Evolutionary conservation across 1,140 invertebrate genomes (phyloP).

Genomic region (Tetranychus urticae): DNA sequence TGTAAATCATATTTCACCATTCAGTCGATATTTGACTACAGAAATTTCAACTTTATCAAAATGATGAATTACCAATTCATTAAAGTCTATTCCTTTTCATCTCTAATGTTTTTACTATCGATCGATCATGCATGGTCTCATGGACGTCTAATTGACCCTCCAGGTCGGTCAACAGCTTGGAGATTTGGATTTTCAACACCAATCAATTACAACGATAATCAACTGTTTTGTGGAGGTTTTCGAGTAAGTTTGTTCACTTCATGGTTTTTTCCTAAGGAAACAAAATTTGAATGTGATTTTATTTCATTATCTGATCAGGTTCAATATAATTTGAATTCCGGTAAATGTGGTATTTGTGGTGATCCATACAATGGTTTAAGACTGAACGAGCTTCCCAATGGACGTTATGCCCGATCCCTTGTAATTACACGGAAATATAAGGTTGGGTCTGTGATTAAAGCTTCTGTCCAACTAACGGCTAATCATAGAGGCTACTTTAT

Average conservation of each 20-base stretch:
- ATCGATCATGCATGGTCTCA: slow-evolving; percentile 21
- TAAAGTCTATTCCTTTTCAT: too few species aligned
- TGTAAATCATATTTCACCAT: too few species aligned
- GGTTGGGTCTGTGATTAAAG: slow-evolving; percentile 20
- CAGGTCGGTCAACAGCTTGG: slow-evolving; percentile 57
- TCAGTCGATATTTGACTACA: too few species aligned
- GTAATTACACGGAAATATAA: slow-evolving; percentile 24
- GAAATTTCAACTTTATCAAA: too few species aligned
- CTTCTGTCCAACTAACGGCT: slow-evolving; percentile 33
- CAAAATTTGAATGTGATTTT: neutral
- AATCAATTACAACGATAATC: slow-evolving; percentile 64
- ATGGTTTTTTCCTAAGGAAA: too few species aligned
- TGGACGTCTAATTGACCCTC: slow-evolving; percentile 57
- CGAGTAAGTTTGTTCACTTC: too few species aligned
- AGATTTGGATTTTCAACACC: slow-evolving; percentile 45
- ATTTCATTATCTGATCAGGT: neutral
- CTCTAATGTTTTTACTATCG: too few species aligned
- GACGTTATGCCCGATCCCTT: slow-evolving; percentile 3
- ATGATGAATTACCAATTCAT: too few species aligned
- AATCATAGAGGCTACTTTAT: slow-evolving; percentile 60
- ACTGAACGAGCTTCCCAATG: slow-evolving; percentile 31
- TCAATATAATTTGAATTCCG: neutral
- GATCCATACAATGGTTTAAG: slow-evolving; percentile 35
- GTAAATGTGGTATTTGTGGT: slow-evolving; percentile 35
- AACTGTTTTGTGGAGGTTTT: slow-evolving; percentile 66